These are phyloP conservation scores for Alexandromys fortis DNA, from an alignment of 2,113 vertebrate genomes.

Conservation along the genomic window DNA sequence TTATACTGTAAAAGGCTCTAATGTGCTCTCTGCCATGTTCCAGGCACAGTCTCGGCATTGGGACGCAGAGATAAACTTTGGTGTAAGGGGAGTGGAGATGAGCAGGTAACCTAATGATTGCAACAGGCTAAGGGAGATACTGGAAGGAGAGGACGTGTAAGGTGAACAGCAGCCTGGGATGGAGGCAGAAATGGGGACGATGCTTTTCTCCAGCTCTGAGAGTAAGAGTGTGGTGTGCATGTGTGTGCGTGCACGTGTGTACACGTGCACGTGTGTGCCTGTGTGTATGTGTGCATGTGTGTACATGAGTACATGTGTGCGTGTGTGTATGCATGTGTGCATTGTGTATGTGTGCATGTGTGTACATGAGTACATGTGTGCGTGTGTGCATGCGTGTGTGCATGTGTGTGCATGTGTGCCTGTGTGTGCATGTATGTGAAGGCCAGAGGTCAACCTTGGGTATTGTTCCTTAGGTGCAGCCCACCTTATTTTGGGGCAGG, in stretches of 20 bases:
- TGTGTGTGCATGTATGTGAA: background rate
- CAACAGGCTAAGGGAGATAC: fast-evolving
- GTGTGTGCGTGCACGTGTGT: background rate
- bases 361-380: no score
- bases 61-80: background rate
- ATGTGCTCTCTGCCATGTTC: background rate
- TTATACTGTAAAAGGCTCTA: background rate
- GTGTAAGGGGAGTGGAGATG: background rate
- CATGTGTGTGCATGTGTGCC: fast-evolving
- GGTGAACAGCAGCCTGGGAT: background rate
- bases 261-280: background rate
- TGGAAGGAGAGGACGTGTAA: background rate
- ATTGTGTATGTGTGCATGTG: no score
- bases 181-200: no score
- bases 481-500: background rate
- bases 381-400: fast-evolving
- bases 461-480: background rate
- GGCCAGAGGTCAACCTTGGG: background rate
- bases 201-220: background rate
- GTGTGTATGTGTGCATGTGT: no score
- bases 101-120: background rate
- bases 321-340: no score
- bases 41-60: background rate
- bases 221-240: background rate
- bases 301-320: fast-evolving